Percentiles rank a stretch among this genome's conserved stretches.
phyloP scores from a whole-genome alignment of 2,797 vertebrate species.

The Rallus crepitans region DNA sequence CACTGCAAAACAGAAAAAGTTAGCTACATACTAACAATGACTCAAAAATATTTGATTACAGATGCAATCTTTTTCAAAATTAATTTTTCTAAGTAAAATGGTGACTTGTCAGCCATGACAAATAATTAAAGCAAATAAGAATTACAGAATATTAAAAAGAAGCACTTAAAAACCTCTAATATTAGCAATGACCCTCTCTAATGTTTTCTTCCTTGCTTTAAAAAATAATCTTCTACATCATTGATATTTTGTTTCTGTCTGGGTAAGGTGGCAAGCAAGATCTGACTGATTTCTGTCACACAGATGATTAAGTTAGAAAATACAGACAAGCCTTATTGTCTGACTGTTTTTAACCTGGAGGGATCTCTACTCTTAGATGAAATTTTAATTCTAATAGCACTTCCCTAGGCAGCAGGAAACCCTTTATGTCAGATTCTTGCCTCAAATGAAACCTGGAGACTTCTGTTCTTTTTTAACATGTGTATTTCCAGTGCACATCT shows the following conservation, averaged over 20 bases:
- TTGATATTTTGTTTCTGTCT: neutral
- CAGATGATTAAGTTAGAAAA: conserved; percentile 24
- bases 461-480: neutral
- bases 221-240: neutral
- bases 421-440: conserved; percentile 2
- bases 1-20: neutral
- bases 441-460: neutral
- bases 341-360: neutral
- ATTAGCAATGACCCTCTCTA: neutral
- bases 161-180: neutral
- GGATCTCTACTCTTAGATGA: neutral
- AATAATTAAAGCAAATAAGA: neutral
- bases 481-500: neutral
- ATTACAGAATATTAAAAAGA: neutral
- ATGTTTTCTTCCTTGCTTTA: neutral
- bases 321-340: neutral
- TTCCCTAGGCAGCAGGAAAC: neutral
- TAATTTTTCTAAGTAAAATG: neutral
- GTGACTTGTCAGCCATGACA: neutral
- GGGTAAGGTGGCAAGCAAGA: neutral
- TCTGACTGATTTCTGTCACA: neutral
- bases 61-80: neutral
- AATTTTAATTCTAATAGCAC: neutral
- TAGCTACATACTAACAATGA: neutral
- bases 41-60: neutral